These are phyloP conservation scores for Macrobrachium nipponense DNA, from an alignment of 1,140 invertebrate genomes.

Conservation along the genomic window DNA sequence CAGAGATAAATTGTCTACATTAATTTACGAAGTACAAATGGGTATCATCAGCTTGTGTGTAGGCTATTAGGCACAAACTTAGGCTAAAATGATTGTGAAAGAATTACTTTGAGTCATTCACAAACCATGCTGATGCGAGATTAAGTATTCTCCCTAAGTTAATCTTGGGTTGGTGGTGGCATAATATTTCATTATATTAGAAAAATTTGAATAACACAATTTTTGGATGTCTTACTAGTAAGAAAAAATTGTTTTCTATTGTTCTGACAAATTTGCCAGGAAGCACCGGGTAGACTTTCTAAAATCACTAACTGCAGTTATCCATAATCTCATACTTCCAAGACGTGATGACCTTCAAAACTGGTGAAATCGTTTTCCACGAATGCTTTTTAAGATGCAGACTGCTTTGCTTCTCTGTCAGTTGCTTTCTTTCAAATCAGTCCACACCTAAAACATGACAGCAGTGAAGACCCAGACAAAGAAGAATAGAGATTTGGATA, in stretches of 20 bases:
- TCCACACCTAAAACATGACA: too few relatives aligned
- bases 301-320: constrained; percentile 27
- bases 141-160: constrained; percentile 61
- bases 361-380: too few relatives aligned
- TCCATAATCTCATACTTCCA: constrained; percentile 35
- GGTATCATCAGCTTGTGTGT: too few relatives aligned
- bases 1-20: too few relatives aligned
- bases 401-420: too few relatives aligned
- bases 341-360: not conserved
- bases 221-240: constrained; percentile 40
- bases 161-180: constrained; percentile 38
- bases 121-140: constrained; percentile 56
- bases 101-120: constrained; percentile 30
- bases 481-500: constrained; percentile 5
- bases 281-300: constrained; percentile 57
- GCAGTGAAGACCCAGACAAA: not conserved
- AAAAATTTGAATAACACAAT: constrained; percentile 39
- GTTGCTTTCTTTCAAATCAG: too few relatives aligned
- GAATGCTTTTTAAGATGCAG: too few relatives aligned
- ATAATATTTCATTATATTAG: constrained; percentile 32
- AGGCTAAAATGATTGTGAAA: not conserved
- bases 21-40: too few relatives aligned
- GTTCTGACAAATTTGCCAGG: constrained; percentile 46
- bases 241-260: constrained; percentile 41
- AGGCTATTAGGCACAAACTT: too few relatives aligned